Percentiles rank a stretch among this genome's conserved stretches.
phyloP scores from a whole-genome alignment of 1,140 invertebrate genomes.

The Anastatus disparis region DNA sequence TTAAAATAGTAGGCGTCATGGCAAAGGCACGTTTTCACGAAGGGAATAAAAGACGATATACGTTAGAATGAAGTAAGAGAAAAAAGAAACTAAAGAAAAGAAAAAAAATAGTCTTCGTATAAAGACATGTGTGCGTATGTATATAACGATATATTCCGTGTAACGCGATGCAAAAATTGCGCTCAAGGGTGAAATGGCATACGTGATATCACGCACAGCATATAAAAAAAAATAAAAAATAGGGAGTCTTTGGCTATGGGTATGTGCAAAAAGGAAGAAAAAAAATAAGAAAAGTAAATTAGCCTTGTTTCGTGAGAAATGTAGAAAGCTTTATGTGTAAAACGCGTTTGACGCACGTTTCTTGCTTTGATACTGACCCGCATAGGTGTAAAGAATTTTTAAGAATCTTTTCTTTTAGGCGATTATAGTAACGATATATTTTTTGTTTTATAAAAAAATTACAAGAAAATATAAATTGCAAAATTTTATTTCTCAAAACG shows the following conservation, averaged over 20 bases:
- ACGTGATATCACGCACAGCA: constrained; percentile 33
- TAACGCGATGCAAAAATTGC: constrained; percentile 36
- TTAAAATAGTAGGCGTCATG: neutral
- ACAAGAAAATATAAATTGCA: no score
- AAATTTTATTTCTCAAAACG: no score
- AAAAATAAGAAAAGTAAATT: constrained; percentile 28
- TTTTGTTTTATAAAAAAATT: no score
- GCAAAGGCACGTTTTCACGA: constrained; percentile 7
- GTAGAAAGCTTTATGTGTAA: neutral
- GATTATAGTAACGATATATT: no score
- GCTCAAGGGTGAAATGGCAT: constrained; percentile 23
- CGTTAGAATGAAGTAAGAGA: neutral
- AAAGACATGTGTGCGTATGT: no score
- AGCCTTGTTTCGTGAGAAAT: constrained; percentile 25
- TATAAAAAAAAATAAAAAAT: no score
- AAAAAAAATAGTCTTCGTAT: neutral
- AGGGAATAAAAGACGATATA: no score
- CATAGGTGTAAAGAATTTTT: no score
- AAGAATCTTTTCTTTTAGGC: no score
- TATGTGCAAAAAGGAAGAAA: no score
- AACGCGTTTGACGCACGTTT: constrained; percentile 9
- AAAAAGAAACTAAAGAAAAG: neutral
- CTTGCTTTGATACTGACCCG: constrained; percentile 23
- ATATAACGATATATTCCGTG: neutral
- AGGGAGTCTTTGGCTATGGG: neutral